phyloP scores from a whole-genome alignment of 2,113 vertebrate species.

The Misgurnus mizolepis region DNA sequence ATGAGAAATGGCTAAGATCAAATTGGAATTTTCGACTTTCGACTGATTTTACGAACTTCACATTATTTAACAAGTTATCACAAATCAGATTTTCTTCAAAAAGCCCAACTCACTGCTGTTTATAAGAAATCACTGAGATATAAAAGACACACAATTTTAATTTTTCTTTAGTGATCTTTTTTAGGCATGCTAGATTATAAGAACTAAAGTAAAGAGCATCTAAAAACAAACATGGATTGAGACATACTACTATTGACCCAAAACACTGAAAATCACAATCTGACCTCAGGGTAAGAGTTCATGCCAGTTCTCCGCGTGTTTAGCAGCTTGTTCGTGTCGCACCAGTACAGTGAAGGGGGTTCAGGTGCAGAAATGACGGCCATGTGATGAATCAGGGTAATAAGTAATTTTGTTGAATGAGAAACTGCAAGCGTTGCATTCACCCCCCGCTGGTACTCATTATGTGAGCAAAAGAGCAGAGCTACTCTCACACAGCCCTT shows the following conservation, averaged over 20 bases:
- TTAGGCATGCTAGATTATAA: slow-evolving; percentile 14
- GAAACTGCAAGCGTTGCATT: slow-evolving; percentile 59
- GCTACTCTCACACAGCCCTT: slow-evolving; percentile 17
- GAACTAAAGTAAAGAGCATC: not conserved
- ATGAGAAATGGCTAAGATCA: no score
- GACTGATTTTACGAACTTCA: no score
- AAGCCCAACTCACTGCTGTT: no score
- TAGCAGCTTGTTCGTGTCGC: slow-evolving; percentile 61
- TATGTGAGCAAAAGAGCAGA: slow-evolving; percentile 59
- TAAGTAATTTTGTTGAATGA: slow-evolving; percentile 65
- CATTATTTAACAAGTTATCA: no score
- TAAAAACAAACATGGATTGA: not conserved
- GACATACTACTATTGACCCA: slow-evolving; percentile 10
- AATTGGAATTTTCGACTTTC: no score
- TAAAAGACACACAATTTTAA: no score
- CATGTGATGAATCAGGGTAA: slow-evolving; percentile 66
- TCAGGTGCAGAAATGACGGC: slow-evolving; percentile 56
- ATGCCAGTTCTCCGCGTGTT: slow-evolving; percentile 62
- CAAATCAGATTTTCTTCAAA: no score
- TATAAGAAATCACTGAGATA: no score
- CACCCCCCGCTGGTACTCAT: slow-evolving; percentile 50
- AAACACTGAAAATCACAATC: slow-evolving; percentile 45
- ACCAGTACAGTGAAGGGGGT: slow-evolving; percentile 55
- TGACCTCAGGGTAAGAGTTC: slow-evolving; percentile 61
- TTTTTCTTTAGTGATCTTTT: not conserved